phyloP scores from a whole-genome alignment of 2,888 invertebrate species.

The Coleophora flavipennella region DNA sequence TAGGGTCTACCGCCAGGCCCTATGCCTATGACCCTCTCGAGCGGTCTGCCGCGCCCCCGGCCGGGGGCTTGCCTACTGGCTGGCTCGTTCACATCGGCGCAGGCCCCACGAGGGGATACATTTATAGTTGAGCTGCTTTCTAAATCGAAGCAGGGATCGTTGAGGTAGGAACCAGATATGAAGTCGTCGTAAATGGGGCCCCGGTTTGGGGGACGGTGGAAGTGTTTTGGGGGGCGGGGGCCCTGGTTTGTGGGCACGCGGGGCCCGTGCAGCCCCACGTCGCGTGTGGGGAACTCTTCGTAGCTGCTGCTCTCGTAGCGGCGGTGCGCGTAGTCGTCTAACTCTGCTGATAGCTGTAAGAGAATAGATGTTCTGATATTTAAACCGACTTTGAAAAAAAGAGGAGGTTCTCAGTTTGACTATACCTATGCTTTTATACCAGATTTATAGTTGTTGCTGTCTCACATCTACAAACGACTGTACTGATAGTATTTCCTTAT shows the following conservation, averaged over 20 bases:
- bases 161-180: conserved; percentile 19
- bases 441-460: no score
- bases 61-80: no score
- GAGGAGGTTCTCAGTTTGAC: no score
- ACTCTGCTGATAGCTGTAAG: no score
- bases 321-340: neutral
- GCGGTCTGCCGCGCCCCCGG: conserved; percentile 11
- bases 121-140: neutral
- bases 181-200: conserved; percentile 18
- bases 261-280: conserved; percentile 9
- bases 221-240: no score
- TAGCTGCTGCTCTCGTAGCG: conserved; percentile 4
- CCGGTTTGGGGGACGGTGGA: no score
- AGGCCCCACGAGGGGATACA: neutral
- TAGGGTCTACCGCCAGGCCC: conserved; percentile 17
- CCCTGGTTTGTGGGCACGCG: no score
- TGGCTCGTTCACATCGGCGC: neutral
- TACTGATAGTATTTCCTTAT: no score
- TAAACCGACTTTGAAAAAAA: no score
- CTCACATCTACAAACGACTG: no score
- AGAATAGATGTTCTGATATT: no score
- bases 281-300: conserved; percentile 20
- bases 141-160: neutral
- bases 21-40: conserved; percentile 13
- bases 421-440: no score